Evolutionary conservation across 2,888 invertebrate genomes (phyloP).

Genomic region (Lumbricus terrestris): DNA sequence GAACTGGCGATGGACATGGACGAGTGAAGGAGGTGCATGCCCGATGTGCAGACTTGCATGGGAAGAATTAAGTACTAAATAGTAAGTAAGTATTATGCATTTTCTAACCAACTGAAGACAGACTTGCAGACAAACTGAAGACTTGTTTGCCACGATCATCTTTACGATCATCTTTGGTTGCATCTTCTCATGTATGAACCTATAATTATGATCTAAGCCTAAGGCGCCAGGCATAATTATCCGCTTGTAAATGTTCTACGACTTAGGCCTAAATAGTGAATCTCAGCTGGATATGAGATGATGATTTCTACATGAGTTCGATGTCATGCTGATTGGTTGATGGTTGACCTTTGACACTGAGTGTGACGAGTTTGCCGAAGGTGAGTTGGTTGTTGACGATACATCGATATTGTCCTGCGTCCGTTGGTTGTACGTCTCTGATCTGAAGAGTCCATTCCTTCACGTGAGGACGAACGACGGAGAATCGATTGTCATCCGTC

Average conservation of each 20-base stretch:
- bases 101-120: background rate
- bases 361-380: background rate
- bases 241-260: background rate
- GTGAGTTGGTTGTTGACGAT: background rate
- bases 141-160: background rate
- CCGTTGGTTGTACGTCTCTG: background rate
- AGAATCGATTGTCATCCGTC: background rate
- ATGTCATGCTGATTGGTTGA: too few species aligned
- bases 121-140: background rate
- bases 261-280: background rate
- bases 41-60: too few species aligned
- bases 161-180: background rate
- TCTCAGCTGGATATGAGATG: background rate
- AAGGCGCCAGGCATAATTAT: background rate
- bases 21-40: too few species aligned
- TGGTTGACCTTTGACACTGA: background rate
- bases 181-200: too few species aligned
- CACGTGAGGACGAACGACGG: background rate
- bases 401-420: background rate
- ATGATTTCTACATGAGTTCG: background rate
- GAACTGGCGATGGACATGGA: too few species aligned
- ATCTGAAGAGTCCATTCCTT: constrained; percentile 6
- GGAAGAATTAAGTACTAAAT: too few species aligned
- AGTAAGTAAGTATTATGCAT: background rate
- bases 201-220: too few species aligned